Evolutionary conservation across 2,797 vertebrate genomes (phyloP).

Genomic region (Hydrolagus colliei): DNA sequence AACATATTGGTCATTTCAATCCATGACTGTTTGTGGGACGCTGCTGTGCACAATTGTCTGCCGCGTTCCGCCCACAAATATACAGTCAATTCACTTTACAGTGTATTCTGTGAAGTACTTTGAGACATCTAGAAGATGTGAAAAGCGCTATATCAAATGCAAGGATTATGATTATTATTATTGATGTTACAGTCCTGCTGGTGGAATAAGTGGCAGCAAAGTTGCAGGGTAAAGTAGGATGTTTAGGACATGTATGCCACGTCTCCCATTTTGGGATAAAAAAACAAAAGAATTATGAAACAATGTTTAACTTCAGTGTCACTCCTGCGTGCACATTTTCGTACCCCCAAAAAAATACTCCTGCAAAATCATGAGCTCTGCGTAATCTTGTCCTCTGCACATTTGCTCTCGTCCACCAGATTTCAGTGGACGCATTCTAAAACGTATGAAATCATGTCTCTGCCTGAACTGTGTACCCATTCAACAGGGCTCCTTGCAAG

Average conservation of each 20-base stretch:
- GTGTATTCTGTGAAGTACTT: too few species aligned
- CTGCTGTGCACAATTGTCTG: too few species aligned
- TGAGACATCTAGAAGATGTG: too few species aligned
- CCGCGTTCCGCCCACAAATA: too few species aligned
- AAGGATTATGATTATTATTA: too few species aligned
- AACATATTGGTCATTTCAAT: too few species aligned
- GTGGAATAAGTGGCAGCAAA: too few species aligned
- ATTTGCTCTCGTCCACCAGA: conserved; percentile 7
- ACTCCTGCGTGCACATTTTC: not conserved
- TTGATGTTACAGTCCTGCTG: too few species aligned
- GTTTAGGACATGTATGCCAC: not conserved
- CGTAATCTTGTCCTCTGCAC: conserved; percentile 4
- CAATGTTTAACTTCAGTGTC: not conserved
- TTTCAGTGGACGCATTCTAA: conserved; percentile 5
- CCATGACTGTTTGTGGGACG: too few species aligned
- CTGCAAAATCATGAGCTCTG: not conserved
- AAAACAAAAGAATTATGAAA: not conserved
- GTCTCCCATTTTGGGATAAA: not conserved
- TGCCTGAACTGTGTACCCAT: not conserved
- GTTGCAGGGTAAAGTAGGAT: too few species aligned
- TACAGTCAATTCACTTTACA: too few species aligned
- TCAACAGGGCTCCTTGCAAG: not conserved
- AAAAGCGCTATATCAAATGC: too few species aligned
- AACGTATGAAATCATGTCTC: not conserved
- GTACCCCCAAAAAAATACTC: not conserved